Base-by-base conservation (phyloP, 92 coral and sea anemone genomes). In the Hydrozoanthus gracilis region DNA sequence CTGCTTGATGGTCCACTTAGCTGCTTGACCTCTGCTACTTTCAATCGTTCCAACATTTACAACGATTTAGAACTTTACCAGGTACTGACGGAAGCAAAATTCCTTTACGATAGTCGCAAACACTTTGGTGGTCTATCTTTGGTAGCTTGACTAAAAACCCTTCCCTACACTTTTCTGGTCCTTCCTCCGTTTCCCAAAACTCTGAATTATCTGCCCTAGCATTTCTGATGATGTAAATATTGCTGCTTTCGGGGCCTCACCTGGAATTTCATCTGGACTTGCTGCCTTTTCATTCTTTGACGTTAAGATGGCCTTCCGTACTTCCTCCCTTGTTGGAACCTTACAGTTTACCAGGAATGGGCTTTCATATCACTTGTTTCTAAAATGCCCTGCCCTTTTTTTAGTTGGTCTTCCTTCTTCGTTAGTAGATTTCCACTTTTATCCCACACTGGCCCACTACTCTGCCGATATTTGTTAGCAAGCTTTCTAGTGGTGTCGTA, bases 331-430 rank as follows among this genome's bases (percentile, higher is more conserved):
- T 61, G 14, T 61, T 61, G 68, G 68, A 13, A 13, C 17, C 0
- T 61, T 16, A 61, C 68, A 61, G 68, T 61, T 61, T 61, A 61
- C 68, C 68, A 13, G 68, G 68, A 61, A 17, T 69, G 74, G 74
- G 74, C 7, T 69, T 6, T 69, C 74, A 27, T 27, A 27, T 27
- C 39, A 27, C 39, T 27, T 27, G 2, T 27, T 27, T 27, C 39
- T 27, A 27, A 27, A 27, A 27, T 27, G 39, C 39, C 39, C 39
- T 27, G 39, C 39, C 39, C 2, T 27, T 27, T 27, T 27, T 27
- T 27, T 27, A 27, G 39, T 2, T 27, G 39, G 39, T 27, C 39
- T 27, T 27, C 39, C 39, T 27, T 27, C 39, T 27, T 27, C 1
- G 39, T 27, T 27, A 27, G 39, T 27, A 27, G 8, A 54, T 54